Base-by-base conservation (phyloP, 2,888 invertebrate genomes). In the Busseola fusca region DNA sequence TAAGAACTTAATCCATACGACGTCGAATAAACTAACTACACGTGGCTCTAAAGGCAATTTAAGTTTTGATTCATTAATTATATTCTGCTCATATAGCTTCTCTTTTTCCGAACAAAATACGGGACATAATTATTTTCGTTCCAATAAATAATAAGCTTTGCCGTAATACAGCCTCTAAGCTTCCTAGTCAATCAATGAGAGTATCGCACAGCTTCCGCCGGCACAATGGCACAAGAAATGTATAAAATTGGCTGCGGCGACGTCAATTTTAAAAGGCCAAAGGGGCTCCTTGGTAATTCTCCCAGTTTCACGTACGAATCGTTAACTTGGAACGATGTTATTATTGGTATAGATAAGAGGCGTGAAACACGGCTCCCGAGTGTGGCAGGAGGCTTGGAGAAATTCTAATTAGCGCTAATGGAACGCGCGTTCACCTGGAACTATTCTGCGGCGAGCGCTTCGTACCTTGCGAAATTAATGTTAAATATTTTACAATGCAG, bases 321-420 rank as follows among this genome's bases (percentile, higher is more conserved):
- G 74, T 80, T 80, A 77, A 81, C 21, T 76, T 81, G 60, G 69
- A 69, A 58, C 66, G 69, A 60, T 70, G 78, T 70, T 79, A 74
- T 76, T 74, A 74, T 76, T 63, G 66, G 82, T 76, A 80, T 21
- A 66, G 72, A 76, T 73, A 83, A 78, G 69, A 81, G 65, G 67
- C 73, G 72, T 70, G 62, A 78, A 71, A 63, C 42, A 72, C 58
- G 60, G 69, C 69, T 60, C 66, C 69, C 63, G 45, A 69, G 77
- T 69, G 83, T 82, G 81, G 42, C 62, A 79, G 84, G 84, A 70
- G 81, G 90, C 87, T 84, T 84, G 84, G 89, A 88, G 91, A 91
- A 93, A 93, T 93, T 94, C 89, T 93, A 94, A 94, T 94, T 94
- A 94, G 91, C 90, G 89, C 87, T 94, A 94, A 94, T 94, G 93